A percentile compares a stretch with the other conserved stretches of the same genome.
These are phyloP conservation scores for Leptinotarsa peninsularis DNA, from an alignment of 2,888 invertebrate species.

Conservation along the genomic window DNA sequence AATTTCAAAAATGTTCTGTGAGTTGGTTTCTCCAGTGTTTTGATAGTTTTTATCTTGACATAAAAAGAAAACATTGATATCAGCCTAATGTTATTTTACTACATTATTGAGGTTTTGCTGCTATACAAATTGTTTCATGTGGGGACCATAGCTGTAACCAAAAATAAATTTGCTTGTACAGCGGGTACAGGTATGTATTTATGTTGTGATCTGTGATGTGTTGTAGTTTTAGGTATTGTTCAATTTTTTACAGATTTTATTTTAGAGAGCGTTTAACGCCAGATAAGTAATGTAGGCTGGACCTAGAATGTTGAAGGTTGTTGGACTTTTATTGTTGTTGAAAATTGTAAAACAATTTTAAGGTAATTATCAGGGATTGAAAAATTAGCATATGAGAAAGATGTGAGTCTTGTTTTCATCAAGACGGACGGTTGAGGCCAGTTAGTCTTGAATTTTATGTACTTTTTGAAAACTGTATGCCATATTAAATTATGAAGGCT, in stretches of 20 bases:
- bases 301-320: constrained; percentile 29
- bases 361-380: not conserved
- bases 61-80: too few species aligned
- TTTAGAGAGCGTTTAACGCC: constrained; percentile 28
- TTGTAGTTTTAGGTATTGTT: constrained; percentile 50
- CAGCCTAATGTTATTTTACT: too few species aligned
- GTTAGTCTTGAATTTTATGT: constrained; percentile 10
- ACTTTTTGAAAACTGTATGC: constrained; percentile 17
- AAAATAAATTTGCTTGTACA: constrained; percentile 8
- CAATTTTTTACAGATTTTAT: constrained; percentile 49
- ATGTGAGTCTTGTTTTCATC: not conserved
- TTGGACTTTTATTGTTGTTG: constrained; percentile 30
- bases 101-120: not conserved
- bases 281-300: constrained; percentile 26
- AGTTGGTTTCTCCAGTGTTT: too few species aligned
- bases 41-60: too few species aligned
- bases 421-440: not conserved
- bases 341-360: constrained; percentile 23
- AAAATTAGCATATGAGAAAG: not conserved
- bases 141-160: constrained; percentile 1
- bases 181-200: constrained; percentile 1
- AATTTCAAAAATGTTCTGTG: not conserved
- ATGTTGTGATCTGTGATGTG: constrained; percentile 55
- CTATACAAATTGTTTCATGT: not conserved
- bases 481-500: constrained; percentile 15